Evolutionary conservation across 2,113 vertebrate genomes (phyloP), one percentile per base, ranked within the genome.

Genomic region (Chlamydotis undulata): DNA sequence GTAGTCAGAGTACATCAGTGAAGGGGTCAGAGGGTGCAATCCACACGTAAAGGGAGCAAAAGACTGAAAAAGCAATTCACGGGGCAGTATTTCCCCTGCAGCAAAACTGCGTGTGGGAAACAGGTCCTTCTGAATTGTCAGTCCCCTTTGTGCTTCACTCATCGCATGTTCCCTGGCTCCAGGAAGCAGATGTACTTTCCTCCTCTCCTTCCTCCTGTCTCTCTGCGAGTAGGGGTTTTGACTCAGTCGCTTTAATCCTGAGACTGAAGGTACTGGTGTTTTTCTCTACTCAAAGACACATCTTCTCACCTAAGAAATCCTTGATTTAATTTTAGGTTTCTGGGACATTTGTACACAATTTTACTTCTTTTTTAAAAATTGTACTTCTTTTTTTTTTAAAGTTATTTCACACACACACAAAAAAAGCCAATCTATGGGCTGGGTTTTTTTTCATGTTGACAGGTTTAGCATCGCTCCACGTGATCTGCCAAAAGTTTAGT

Each of bases 31-130:
- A 47, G 39, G 37, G 37, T 53, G 28, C 47, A n/a, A 15, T 5
- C 17, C 19, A 18, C 29, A 31, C 1, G 1, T 3, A 39, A 29
- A 0, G 1, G 60, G 53, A 60, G 47, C 28, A 41, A 12, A 56
- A 57, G 49, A 8, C 41, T 19, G 13, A 28, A 60, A 53, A 65
- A 35, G 24, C 52, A 74, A 33, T 47, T 39, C n/a, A 37, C 2
- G 2, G 19, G 28, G 25, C 35, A 3, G 3, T 7, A 11, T 12
- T 57, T 29, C 19, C 43, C 24, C 15, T 19, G 21, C 2, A 28
- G n/a, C 19, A 16, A 28, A 68, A 43, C 63, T 43, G 41, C 55
- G 4, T 10, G 2, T 17, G 57, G 61, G 77, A 63, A 50, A 19
- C 19, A 3, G 49, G 31, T 19, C 49, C 56, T 24, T 22, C 19